A percentile compares a stretch with the other conserved stretches of the same genome.
phyloP scores from a whole-genome alignment of 2,888 invertebrate species.

The Polia nebulosa region DNA sequence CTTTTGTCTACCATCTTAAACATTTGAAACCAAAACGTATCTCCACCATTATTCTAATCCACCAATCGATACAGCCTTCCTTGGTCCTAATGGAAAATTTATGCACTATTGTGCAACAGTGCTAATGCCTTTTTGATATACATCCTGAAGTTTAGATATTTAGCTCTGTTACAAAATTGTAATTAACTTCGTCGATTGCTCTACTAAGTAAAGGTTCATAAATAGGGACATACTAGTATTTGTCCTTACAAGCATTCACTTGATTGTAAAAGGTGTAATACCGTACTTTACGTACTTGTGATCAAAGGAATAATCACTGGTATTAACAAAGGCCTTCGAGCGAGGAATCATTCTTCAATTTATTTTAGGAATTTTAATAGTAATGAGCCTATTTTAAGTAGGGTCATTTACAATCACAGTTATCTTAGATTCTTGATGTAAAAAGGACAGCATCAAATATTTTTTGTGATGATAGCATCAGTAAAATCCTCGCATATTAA shows the following conservation, averaged over 20 bases:
- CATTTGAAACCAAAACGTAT: conserved; percentile 33
- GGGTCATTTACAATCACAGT: background rate
- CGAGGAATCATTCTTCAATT: conserved; percentile 36
- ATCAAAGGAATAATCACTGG: conserved; percentile 29
- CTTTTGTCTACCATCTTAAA: too few species aligned
- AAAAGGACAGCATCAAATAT: too few species aligned
- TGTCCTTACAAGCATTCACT: conserved; percentile 41
- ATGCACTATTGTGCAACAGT: conserved; percentile 60
- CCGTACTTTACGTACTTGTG: conserved; percentile 26
- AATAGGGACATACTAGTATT: background rate
- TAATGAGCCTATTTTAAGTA: background rate
- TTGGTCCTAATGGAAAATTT: conserved; percentile 45
- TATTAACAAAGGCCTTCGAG: conserved; percentile 26
- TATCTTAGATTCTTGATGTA: background rate
- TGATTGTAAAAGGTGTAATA: conserved; percentile 46
- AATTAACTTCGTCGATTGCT: conserved; percentile 52
- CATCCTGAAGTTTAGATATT: conserved; percentile 59
- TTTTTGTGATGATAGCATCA: too few species aligned
- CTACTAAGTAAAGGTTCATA: conserved; percentile 21
- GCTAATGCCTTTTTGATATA: conserved; percentile 62
- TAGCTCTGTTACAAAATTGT: conserved; percentile 55
- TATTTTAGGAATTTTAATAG: conserved; percentile 41
- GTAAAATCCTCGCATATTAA: too few species aligned
- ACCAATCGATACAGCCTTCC: conserved; percentile 44
- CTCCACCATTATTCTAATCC: conserved; percentile 41